phyloP scores from a whole-genome alignment of 2,888 invertebrate species.

The Archips xylosteana region DNA sequence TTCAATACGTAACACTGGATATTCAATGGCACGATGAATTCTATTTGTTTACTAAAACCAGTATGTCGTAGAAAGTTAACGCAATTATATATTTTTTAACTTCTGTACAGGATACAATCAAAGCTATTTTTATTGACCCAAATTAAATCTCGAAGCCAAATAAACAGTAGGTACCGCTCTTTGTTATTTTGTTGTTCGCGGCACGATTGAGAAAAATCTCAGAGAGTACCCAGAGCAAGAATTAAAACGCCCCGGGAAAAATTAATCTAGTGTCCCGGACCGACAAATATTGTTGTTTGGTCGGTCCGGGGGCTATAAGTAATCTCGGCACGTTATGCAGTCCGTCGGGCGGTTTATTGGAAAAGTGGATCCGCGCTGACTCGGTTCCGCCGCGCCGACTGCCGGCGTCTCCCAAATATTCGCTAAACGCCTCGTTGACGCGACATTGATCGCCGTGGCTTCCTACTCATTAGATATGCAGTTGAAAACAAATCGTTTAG shows the following conservation, averaged over 20 bases:
- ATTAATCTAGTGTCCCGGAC: conserved; percentile 78
- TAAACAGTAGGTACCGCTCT: conserved; percentile 20
- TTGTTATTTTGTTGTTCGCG: conserved; percentile 32
- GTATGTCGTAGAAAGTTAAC: no score
- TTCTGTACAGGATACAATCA: neutral
- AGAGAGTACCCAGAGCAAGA: conserved; percentile 29
- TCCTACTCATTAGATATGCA: conserved; percentile 1
- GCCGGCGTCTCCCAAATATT: conserved; percentile 56
- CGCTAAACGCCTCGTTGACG: conserved; percentile 31
- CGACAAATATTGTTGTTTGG: conserved; percentile 82
- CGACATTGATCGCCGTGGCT: neutral
- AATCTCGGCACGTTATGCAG: conserved; percentile 81
- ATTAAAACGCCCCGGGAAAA: conserved; percentile 73
- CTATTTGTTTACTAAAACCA: no score
- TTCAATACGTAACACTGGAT: conserved; percentile 4
- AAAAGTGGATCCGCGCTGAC: conserved; percentile 65
- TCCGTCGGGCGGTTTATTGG: conserved; percentile 75
- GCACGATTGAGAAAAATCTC: conserved; percentile 26
- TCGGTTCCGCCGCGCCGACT: conserved; percentile 45
- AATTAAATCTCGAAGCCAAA: conserved; percentile 9
- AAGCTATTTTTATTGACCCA: neutral
- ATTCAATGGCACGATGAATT: neutral
- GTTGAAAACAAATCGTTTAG: neutral
- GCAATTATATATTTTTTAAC: no score
- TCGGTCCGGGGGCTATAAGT: conserved; percentile 74